phyloP scores from a whole-genome alignment of 2,113 vertebrate genomes.

The Ahaetulla prasina region DNA sequence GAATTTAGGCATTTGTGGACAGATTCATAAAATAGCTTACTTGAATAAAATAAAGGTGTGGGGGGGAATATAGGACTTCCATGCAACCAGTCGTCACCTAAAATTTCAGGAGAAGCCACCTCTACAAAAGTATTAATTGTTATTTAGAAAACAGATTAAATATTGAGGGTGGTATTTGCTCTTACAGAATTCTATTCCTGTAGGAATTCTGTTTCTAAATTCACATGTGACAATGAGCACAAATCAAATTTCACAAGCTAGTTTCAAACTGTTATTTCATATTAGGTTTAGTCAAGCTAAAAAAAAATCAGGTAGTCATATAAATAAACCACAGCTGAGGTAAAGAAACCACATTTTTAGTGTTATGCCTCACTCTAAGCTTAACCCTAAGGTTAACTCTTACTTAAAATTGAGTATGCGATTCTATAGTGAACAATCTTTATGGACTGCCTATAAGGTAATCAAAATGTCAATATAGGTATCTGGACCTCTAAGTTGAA shows the following conservation, averaged over 20 bases:
- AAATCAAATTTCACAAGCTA: background rate
- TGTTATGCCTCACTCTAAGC: background rate
- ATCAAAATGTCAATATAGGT: background rate
- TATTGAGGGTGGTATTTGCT: background rate
- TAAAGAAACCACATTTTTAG: background rate
- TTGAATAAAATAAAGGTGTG: background rate
- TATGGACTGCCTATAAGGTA: background rate
- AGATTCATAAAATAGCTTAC: background rate
- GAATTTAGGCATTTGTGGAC: background rate
- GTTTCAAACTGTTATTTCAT: background rate
- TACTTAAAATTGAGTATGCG: background rate
- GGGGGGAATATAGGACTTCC: background rate
- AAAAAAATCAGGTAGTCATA: background rate
- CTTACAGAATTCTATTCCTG: background rate
- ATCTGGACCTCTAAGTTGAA: background rate
- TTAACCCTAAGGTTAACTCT: background rate
- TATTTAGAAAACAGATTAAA: background rate
- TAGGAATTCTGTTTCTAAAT: background rate
- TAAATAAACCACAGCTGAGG: background rate
- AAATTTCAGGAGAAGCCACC: background rate
- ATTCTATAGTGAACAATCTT: background rate
- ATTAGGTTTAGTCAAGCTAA: background rate
- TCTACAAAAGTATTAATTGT: background rate
- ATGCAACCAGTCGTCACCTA: background rate
- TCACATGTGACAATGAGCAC: background rate